A percentile compares a stretch with the other conserved stretches of the same genome.
Conservation (phyloP, 2,113 vertebrate genomes). For the Colistium nudipinnis region DNA sequence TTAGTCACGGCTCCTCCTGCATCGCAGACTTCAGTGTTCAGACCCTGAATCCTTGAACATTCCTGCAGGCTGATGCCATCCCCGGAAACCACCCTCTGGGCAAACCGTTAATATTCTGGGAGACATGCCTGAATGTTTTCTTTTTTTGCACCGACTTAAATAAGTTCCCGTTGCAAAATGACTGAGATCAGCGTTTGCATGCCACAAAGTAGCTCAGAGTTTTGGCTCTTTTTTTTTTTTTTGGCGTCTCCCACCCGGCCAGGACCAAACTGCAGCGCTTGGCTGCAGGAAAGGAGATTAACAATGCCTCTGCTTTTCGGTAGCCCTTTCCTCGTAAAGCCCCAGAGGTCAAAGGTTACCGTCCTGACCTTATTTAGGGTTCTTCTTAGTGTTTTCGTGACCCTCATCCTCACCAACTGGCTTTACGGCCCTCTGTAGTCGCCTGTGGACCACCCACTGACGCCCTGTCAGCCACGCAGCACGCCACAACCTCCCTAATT, state of each 20-base stretch:
- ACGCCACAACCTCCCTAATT: neutral
- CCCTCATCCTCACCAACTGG: constrained; percentile 1
- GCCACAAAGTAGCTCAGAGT: constrained; percentile 39
- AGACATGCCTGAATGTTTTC: constrained; percentile 38
- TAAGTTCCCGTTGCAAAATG: constrained; percentile 36
- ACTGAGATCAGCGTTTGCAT: constrained; percentile 50
- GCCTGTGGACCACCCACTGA: constrained; percentile 31
- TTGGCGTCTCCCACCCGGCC: constrained; percentile 32
- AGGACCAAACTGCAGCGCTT: constrained; percentile 27
- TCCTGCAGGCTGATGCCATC: constrained; percentile 73
- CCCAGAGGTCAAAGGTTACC: constrained; percentile 54
- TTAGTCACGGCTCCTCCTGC: constrained; percentile 48
- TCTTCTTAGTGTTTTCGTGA: constrained; percentile 27
- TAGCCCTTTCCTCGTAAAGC: constrained; percentile 37
- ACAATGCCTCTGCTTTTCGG: constrained; percentile 42
- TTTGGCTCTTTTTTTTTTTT: constrained; percentile 30
- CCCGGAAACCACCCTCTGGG: constrained; percentile 67
- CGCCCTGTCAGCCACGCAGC: neutral
- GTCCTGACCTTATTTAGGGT: constrained; percentile 41
- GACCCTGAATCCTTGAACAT: constrained; percentile 60
- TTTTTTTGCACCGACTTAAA: constrained; percentile 28
- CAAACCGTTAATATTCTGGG: constrained; percentile 55
- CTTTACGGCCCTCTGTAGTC: constrained; percentile 29
- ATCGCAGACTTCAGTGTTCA: constrained; percentile 10
- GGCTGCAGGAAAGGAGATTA: constrained; percentile 24